Evolutionary conservation across 2,888 invertebrate genomes (phyloP).

Genomic region (Pseudoips prasinana): DNA sequence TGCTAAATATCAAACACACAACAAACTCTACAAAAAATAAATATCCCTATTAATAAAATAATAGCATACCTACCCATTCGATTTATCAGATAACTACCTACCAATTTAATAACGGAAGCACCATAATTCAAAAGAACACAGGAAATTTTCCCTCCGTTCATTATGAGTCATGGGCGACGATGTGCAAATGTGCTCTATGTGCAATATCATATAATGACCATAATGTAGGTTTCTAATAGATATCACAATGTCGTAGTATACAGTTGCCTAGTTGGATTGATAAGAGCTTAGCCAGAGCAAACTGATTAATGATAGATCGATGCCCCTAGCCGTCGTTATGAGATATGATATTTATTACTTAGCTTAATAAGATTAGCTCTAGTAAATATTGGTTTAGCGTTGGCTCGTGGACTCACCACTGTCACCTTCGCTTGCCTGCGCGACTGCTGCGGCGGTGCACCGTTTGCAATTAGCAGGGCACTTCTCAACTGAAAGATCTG

Average conservation of each 20-base stretch:
- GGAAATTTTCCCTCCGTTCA: too few relatives aligned
- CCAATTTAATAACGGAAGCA: too few relatives aligned
- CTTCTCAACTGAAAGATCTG: constrained; percentile 57
- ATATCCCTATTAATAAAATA: too few relatives aligned
- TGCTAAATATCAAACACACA: too few relatives aligned
- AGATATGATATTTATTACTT: constrained; percentile 20
- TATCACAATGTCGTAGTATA: too few relatives aligned
- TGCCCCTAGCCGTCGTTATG: constrained; percentile 24
- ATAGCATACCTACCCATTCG: too few relatives aligned
- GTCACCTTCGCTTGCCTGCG: constrained; percentile 56
- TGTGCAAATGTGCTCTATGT: too few relatives aligned
- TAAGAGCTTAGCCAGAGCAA: constrained; percentile 26
- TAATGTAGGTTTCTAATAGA: background rate
- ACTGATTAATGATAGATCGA: constrained; percentile 34
- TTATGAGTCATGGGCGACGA: too few relatives aligned
- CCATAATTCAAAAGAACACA: too few relatives aligned
- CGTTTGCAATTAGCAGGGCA: constrained; percentile 64
- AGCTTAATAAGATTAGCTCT: constrained; percentile 7
- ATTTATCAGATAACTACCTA: too few relatives aligned
- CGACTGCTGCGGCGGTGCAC: constrained; percentile 64
- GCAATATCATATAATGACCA: background rate
- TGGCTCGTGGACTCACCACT: constrained; percentile 60
- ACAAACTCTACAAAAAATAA: too few relatives aligned
- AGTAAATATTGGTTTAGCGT: constrained; percentile 14
- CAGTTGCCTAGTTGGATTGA: constrained; percentile 17